Percentiles rank a stretch among this genome's conserved stretches.
Evolutionary conservation across 2,888 invertebrate genomes (phyloP).

Genomic region (Ptychoptera albimana): DNA sequence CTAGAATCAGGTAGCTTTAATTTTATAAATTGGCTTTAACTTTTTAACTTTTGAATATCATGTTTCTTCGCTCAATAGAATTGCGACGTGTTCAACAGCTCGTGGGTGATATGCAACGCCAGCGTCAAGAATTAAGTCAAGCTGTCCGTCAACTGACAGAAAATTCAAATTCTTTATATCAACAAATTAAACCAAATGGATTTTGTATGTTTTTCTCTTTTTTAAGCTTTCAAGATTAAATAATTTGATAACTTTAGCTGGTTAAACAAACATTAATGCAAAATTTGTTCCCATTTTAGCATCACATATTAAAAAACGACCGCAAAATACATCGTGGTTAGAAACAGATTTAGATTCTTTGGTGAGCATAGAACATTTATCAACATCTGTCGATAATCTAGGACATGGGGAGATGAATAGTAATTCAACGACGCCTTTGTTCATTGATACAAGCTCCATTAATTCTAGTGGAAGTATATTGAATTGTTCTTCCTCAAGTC

Average conservation of each 20-base stretch:
- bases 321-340: slow-evolving; percentile 55
- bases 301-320: slow-evolving; percentile 35
- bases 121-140: slow-evolving; percentile 70
- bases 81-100: slow-evolving; percentile 67
- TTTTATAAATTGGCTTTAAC: slow-evolving; percentile 3
- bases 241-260: neutral
- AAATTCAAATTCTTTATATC: slow-evolving; percentile 53
- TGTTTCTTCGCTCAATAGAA: slow-evolving; percentile 32
- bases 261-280: neutral
- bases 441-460: slow-evolving; percentile 43
- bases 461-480: slow-evolving; percentile 14
- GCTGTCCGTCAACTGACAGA: slow-evolving; percentile 75
- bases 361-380: slow-evolving; percentile 54
- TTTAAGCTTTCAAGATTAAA: neutral
- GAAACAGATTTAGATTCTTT: slow-evolving; percentile 84
- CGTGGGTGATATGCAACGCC: slow-evolving; percentile 71
- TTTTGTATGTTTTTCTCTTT: slow-evolving; percentile 1
- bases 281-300: slow-evolving; percentile 8
- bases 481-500: slow-evolving; percentile 16
- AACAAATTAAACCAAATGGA: slow-evolving; percentile 31
- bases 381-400: slow-evolving; percentile 20
- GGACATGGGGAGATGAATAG: slow-evolving; percentile 14
- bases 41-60: neutral
- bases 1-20: slow-evolving; percentile 51
- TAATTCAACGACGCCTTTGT: slow-evolving; percentile 41